Evolutionary conservation across 2,797 vertebrate species (phyloP), one percentile per base, ranked within the genome.

Genomic region (Setipinna tenuifilis): DNA sequence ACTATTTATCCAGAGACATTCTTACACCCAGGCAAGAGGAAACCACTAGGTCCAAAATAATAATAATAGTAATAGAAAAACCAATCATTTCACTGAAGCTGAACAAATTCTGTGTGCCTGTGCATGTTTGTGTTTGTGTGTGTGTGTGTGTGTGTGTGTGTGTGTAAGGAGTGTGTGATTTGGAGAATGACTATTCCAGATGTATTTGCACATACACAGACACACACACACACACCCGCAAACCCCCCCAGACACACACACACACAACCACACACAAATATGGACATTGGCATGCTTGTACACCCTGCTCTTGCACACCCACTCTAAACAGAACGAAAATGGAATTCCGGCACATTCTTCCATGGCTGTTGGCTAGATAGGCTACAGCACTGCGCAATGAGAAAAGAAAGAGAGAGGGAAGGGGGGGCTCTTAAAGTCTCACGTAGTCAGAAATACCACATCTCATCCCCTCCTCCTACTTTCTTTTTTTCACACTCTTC

Each of bases 281-380:
- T 86, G 84, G 87, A 86, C 86, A 88, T 75, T 88, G 82, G 84
- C 84, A 65, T 86, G 80, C 65, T 23, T 81, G 84, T 44, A 82
- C 83, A 41, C 62, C 84, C 78, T 78, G 82, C 80, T 83, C 82
- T 78, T 68, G 83, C 82, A 83, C 87, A 83, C 84, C 81, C 65
- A 81, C 65, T 89, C 65, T 65, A 84, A 88, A 82, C 84, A 80
- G 82, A 71, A 83, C 19, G 86, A 85, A 88, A 88, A 85, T 83
- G 81, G 88, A 86, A 86, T 82, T 81, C 84, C 35, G 46, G 11
- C 78, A 44, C 86, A 81, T 85, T 82, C 68, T 17, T 35, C 65
- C 65, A 35, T 68, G 62, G 25, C 62, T 28, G 3, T 68, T 28
- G 23, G 23, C 62, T 68, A 25, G 65, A 71, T 19, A 2, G 65